A percentile compares a stretch with the other conserved stretches of the same genome.
Evolutionary conservation across 2,888 invertebrate species (phyloP).

Genomic region (Drosophila setosimentum): DNA sequence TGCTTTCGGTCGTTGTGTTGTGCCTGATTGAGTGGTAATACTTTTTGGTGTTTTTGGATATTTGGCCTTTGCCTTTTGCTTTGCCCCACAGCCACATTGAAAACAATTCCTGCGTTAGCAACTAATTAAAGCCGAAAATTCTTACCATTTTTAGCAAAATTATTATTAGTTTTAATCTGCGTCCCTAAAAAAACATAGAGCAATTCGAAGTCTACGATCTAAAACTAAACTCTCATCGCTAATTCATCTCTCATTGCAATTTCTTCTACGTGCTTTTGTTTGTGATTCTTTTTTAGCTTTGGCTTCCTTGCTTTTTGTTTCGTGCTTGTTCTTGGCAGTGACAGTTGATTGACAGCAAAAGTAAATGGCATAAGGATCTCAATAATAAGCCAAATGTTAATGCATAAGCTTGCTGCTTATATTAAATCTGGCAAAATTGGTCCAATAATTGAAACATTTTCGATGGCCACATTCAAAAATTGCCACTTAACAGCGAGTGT

Average conservation of each 20-base stretch:
- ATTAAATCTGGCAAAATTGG: constrained; percentile 28
- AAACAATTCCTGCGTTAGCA: neutral
- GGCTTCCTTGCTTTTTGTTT: constrained; percentile 18
- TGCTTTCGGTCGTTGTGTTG: constrained; percentile 33
- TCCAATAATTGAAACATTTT: constrained; percentile 72
- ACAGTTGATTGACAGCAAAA: constrained; percentile 79
- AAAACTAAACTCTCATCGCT: constrained; percentile 7
- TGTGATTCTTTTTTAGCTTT: constrained; percentile 13
- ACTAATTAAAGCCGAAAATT: neutral
- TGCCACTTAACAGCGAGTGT: constrained; percentile 28
- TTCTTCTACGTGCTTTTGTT: constrained; percentile 12
- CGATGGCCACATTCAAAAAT: constrained; percentile 43
- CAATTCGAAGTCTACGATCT: constrained; percentile 6
- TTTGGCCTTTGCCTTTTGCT: constrained; percentile 8
- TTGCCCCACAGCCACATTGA: constrained; percentile 4
- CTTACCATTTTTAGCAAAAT: neutral
- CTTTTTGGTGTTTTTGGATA: constrained; percentile 31
- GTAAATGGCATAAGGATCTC: constrained; percentile 67
- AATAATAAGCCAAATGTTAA: constrained; percentile 13
- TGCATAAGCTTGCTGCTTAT: constrained; percentile 1
- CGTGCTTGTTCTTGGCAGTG: constrained; percentile 53
- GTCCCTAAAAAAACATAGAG: constrained; percentile 7
- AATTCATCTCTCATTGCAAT: constrained; percentile 20
- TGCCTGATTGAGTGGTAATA: constrained; percentile 72
- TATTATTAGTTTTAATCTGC: neutral